Conservation (phyloP, 2,113 vertebrate genomes). For the Indri indri region DNA sequence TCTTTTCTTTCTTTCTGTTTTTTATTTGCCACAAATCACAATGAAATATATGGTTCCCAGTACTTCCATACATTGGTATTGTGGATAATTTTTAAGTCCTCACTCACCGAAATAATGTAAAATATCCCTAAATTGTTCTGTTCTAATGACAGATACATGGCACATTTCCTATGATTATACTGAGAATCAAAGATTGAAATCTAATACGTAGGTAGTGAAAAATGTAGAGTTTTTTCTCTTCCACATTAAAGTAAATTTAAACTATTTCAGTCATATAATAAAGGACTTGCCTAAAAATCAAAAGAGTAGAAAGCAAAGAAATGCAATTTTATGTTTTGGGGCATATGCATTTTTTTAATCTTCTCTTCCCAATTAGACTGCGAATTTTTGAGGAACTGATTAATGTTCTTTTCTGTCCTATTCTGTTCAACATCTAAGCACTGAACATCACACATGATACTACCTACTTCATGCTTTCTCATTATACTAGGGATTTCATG, state of each 20-base stretch:
- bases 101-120: neutral
- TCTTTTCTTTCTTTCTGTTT: neutral
- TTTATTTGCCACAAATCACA: neutral
- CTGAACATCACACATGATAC: neutral
- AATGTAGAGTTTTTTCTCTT: neutral
- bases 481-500: neutral
- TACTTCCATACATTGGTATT: neutral
- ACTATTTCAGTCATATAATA: neutral
- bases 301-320: neutral
- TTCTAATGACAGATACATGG: neutral
- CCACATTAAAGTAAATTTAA: neutral
- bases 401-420: neutral
- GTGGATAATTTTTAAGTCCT: neutral
- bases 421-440: accelerated
- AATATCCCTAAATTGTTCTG: neutral
- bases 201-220: neutral
- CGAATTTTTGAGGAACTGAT: neutral
- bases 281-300: neutral
- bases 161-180: neutral
- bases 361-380: neutral
- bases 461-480: neutral
- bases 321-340: neutral
- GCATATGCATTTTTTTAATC: neutral
- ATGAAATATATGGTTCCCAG: neutral
- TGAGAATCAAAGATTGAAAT: neutral